Evolutionary conservation across 1,140 invertebrate species (phyloP).

Genomic region (Orussus abietinus): DNA sequence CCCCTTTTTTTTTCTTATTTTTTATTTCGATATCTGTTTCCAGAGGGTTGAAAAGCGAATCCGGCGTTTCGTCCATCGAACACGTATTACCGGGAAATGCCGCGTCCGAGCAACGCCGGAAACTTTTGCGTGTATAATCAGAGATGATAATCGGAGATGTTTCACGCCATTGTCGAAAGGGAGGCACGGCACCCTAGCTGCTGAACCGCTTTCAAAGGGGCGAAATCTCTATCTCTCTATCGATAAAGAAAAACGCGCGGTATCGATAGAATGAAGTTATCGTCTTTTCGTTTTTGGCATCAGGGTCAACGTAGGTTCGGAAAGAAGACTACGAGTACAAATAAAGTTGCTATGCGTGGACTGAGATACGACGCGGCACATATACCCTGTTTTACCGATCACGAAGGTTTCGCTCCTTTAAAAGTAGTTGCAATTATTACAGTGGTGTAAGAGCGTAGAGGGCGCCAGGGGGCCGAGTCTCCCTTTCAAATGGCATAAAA

Average conservation of each 20-base stretch:
- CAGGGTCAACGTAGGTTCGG: too few relatives aligned
- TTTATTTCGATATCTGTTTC: slow-evolving; percentile 1
- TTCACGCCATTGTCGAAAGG: background rate
- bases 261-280: slow-evolving; percentile 8
- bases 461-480: too few relatives aligned
- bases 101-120: slow-evolving; percentile 21
- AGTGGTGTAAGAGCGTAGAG: too few relatives aligned
- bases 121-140: slow-evolving; percentile 12
- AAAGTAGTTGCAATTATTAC: too few relatives aligned
- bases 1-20: slow-evolving; percentile 7
- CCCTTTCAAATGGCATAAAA: too few relatives aligned
- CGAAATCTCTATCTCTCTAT: too few relatives aligned
- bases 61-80: slow-evolving; percentile 17
- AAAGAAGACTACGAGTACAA: background rate
- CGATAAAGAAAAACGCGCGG: slow-evolving; percentile 14
- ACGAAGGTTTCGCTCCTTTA: slow-evolving; percentile 4
- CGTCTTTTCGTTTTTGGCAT: slow-evolving; percentile 18
- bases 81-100: slow-evolving; percentile 21
- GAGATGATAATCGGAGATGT: too few relatives aligned
- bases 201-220: slow-evolving; percentile 14
- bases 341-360: background rate
- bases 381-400: slow-evolving; percentile 4
- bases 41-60: slow-evolving; percentile 2
- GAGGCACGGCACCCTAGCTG: slow-evolving; percentile 9
- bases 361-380: slow-evolving; percentile 8